Conservation (phyloP, 2,888 invertebrate species). For the Eulithis testata region DNA sequence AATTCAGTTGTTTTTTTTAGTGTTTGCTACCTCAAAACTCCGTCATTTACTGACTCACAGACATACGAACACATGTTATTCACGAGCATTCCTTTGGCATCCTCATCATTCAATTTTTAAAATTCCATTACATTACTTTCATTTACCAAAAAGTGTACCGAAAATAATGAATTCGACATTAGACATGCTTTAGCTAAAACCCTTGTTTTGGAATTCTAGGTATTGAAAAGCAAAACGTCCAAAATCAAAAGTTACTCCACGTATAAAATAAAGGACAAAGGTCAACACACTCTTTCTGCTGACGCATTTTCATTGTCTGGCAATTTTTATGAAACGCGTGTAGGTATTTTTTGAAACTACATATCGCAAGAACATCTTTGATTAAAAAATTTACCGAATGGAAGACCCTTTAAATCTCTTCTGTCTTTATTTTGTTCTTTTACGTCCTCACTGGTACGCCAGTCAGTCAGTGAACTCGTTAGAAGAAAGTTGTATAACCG, state of each 20-base stretch:
- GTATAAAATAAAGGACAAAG: slow-evolving; percentile 46
- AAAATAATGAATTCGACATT: no score
- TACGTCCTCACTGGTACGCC: no score
- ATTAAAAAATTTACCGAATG: background rate
- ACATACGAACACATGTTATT: no score
- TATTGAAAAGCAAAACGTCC: slow-evolving; percentile 42
- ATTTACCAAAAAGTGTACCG: no score
- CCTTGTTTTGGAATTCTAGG: background rate
- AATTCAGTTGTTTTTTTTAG: no score
- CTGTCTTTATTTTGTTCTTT: background rate
- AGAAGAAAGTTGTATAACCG: no score
- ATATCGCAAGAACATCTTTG: slow-evolving; percentile 10
- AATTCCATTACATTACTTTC: no score
- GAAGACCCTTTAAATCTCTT: background rate
- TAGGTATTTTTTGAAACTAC: slow-evolving; percentile 12
- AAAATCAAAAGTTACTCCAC: slow-evolving; percentile 51
- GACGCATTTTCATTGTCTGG: slow-evolving; percentile 33
- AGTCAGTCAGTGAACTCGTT: no score
- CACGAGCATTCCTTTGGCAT: no score
- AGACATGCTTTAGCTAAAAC: slow-evolving; percentile 12
- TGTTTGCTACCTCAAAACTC: no score
- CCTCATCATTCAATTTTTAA: no score
- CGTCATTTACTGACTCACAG: no score
- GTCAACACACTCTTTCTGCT: slow-evolving; percentile 34
- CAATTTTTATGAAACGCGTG: slow-evolving; percentile 31